phyloP scores from a whole-genome alignment of 2,113 vertebrate species.

The Phainopepla nitens region DNA sequence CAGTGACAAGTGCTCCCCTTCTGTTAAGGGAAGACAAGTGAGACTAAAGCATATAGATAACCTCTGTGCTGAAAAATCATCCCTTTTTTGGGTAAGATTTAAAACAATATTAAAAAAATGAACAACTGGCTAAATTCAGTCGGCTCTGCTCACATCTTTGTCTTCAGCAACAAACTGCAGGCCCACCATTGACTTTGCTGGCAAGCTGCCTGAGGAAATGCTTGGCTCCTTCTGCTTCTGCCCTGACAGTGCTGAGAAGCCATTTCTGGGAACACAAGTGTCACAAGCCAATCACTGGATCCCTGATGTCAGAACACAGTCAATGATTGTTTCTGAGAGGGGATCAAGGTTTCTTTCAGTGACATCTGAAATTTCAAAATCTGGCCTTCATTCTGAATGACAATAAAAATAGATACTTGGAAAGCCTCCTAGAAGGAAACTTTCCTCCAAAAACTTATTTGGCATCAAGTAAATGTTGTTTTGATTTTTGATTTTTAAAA shows the following conservation, averaged over 20 bases:
- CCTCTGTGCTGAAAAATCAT: background rate
- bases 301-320: accelerated
- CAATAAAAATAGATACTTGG: background rate
- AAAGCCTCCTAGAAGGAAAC: background rate
- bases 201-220: background rate
- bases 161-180: background rate
- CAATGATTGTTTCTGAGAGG: no score
- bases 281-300: background rate
- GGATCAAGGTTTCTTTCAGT: background rate
- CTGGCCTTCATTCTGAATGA: background rate
- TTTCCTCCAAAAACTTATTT: background rate
- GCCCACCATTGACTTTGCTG: background rate
- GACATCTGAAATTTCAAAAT: conserved; percentile 7
- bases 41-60: background rate
- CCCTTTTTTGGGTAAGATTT: background rate
- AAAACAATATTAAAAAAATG: background rate
- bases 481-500: background rate
- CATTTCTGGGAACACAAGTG: background rate
- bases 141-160: background rate
- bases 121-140: background rate
- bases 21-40: background rate
- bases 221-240: background rate
- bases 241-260: background rate
- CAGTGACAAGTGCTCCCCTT: background rate
- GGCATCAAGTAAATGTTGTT: background rate